phyloP scores from a whole-genome alignment of 2,113 vertebrate genomes.

The Micromys minutus region DNA sequence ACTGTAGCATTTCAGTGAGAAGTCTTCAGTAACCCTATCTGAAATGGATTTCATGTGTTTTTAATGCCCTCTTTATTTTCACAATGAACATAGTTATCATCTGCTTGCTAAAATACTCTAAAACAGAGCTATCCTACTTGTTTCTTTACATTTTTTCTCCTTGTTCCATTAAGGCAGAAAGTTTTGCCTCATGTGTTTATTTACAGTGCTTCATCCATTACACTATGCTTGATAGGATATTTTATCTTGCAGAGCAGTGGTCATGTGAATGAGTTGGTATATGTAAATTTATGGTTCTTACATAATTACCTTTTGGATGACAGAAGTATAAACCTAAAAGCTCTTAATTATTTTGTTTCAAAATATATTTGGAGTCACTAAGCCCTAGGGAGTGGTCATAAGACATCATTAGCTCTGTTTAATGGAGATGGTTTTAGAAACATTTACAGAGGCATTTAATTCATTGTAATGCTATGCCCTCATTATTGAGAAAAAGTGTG shows the following conservation, averaged over 20 bases:
- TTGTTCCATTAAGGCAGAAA: background rate
- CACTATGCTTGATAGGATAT: background rate
- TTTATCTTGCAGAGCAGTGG: background rate
- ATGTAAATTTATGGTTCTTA: background rate
- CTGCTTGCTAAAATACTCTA: constrained; percentile 14
- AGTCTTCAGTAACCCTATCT: background rate
- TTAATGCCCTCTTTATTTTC: background rate
- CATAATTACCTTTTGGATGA: background rate
- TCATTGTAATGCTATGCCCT: background rate
- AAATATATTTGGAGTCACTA: background rate
- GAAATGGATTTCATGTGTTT: background rate
- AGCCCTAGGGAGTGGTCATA: background rate
- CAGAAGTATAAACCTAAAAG: background rate
- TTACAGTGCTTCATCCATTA: background rate
- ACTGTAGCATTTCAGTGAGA: background rate
- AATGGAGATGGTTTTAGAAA: background rate
- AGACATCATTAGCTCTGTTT: background rate
- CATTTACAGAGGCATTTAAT: too few species aligned
- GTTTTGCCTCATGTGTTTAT: background rate
- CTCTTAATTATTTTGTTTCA: background rate
- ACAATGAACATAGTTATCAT: background rate
- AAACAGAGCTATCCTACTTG: background rate
- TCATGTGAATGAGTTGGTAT: background rate
- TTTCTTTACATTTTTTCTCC: background rate
- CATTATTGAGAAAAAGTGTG: background rate